phyloP scores from a whole-genome alignment of 2,113 vertebrate species.

The Pardalotus punctatus region DNA sequence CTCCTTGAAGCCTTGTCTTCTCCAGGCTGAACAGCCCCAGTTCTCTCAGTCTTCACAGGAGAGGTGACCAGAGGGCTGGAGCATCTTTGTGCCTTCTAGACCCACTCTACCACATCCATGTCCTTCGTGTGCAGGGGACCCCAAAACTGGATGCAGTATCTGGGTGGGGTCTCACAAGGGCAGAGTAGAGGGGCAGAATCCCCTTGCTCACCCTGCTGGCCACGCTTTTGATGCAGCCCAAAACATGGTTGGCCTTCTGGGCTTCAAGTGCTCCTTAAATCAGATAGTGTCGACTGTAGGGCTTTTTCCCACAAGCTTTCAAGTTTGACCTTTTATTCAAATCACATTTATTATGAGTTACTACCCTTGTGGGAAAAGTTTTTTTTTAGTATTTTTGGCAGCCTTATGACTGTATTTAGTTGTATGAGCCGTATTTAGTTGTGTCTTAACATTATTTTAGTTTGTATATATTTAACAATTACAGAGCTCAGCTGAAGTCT shows the following conservation, averaged over 20 bases:
- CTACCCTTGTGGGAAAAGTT: background rate
- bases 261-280: background rate
- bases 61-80: background rate
- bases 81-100: background rate
- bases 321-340: background rate
- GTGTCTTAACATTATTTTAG: background rate
- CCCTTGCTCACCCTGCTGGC: background rate
- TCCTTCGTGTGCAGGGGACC: background rate
- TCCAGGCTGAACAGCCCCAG: background rate
- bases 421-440: background rate
- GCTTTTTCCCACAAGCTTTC: background rate
- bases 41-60: background rate
- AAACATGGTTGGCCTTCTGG: background rate
- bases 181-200: background rate
- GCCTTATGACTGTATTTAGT: background rate
- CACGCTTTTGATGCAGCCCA: background rate
- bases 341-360: background rate
- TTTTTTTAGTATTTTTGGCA: background rate
- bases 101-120: background rate
- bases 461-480: background rate
- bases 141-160: background rate
- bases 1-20: background rate
- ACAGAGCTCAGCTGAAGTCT: background rate
- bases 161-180: background rate
- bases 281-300: background rate